Conservation (phyloP, 2,113 vertebrate genomes). For the Propithecus coquereli region DNA sequence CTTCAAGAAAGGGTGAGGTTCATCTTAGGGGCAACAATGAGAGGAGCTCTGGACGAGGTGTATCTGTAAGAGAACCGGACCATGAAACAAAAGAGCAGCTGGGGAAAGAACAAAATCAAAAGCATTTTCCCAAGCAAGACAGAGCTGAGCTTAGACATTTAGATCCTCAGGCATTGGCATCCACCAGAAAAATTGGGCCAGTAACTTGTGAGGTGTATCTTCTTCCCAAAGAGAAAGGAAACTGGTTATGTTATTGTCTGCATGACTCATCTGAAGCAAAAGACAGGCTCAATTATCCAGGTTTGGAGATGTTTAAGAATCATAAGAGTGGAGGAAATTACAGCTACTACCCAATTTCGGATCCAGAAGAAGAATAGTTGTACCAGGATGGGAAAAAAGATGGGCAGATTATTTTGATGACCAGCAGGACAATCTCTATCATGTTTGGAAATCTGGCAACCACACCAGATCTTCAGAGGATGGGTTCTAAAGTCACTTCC, state of each 20-base stretch:
- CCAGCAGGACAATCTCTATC: neutral
- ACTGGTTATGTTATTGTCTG: constrained; percentile 35
- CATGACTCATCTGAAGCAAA: neutral
- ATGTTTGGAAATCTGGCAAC: neutral
- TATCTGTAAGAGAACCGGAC: neutral
- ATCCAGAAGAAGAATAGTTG: neutral
- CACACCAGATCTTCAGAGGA: neutral
- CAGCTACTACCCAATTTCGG: neutral
- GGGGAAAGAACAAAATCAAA: neutral
- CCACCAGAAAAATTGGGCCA: constrained; percentile 11
- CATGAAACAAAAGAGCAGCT: neutral
- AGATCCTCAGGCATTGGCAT: neutral
- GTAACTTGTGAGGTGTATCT: constrained; percentile 29
- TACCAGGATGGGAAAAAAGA: neutral
- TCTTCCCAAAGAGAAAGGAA: neutral
- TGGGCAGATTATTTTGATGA: neutral
- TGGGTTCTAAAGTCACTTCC: neutral
- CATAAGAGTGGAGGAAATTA: neutral
- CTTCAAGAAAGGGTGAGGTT: neutral
- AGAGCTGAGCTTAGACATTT: neutral
- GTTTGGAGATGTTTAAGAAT: neutral
- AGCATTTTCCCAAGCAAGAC: neutral
- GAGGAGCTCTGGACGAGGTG: neutral
- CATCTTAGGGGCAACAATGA: neutral
- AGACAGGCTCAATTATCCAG: neutral